These are phyloP conservation scores for Hirtodrosophila cameraria DNA, from an alignment of 2,888 invertebrate species.

Conservation along the genomic window DNA sequence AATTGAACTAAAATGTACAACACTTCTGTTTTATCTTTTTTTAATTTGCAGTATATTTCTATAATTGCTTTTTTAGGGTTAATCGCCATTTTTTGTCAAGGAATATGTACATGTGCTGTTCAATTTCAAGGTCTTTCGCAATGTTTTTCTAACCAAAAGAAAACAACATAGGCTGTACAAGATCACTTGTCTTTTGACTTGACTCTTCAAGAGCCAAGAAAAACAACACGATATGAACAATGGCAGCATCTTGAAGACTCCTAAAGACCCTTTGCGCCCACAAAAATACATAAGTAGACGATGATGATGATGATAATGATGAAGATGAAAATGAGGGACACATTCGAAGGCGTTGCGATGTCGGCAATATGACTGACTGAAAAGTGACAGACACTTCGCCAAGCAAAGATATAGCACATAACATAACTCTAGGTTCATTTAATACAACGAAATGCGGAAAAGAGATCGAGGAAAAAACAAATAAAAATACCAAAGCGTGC, in stretches of 20 bases:
- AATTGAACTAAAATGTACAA: too few species aligned
- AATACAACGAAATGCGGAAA: conserved; percentile 17
- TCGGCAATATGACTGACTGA: conserved; percentile 9
- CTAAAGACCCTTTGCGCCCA: conserved; percentile 27
- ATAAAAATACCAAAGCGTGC: conserved; percentile 41
- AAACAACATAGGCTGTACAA: conserved; percentile 10
- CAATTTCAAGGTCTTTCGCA: conserved; percentile 34
- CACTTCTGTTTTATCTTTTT: neutral
- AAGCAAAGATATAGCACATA: conserved; percentile 26
- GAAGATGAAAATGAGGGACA: neutral
- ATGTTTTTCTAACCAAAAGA: conserved; percentile 21
- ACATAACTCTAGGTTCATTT: conserved; percentile 25
- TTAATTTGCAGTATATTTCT: neutral
- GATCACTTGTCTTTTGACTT: conserved; percentile 29
- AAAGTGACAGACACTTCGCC: conserved; percentile 16
- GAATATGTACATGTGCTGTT: conserved; percentile 14
- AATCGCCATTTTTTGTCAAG: conserved; percentile 1
- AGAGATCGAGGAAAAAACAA: conserved; percentile 6
- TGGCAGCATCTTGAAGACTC: conserved; percentile 16
- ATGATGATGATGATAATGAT: neutral
- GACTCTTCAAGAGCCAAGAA: conserved; percentile 1
- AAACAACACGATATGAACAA: conserved; percentile 12
- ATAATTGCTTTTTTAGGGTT: neutral
- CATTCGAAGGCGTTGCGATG: neutral
- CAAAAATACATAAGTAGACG: conserved; percentile 3